These are phyloP conservation scores for Pogonognathellus flavescens DNA, from an alignment of 1,140 invertebrate genomes.

Conservation along the genomic window DNA sequence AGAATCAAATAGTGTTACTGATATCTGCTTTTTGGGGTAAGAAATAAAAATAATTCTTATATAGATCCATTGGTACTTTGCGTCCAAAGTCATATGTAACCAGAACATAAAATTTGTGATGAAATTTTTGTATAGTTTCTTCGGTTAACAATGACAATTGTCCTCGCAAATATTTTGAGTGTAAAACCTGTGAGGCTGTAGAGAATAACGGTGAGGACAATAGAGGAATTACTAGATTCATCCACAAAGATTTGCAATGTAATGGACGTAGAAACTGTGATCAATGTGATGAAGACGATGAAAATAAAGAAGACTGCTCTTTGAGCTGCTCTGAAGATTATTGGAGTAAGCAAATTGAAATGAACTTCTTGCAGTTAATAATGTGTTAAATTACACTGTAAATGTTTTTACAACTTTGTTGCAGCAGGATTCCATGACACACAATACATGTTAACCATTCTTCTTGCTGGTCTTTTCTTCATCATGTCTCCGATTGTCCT, in stretches of 20 bases:
- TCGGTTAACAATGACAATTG: too few relatives aligned
- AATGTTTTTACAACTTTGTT: too few relatives aligned
- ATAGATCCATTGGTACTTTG: too few relatives aligned
- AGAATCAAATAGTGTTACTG: not conserved
- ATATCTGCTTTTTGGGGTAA: slow-evolving; percentile 4
- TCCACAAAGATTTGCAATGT: not conserved
- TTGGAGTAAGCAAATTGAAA: not conserved
- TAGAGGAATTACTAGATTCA: too few relatives aligned
- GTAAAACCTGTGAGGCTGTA: not conserved
- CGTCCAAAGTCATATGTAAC: too few relatives aligned
- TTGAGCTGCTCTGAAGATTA: not conserved
- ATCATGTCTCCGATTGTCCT: slow-evolving; percentile 30
- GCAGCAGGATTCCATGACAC: slow-evolving; percentile 13
- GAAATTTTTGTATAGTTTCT: not conserved
- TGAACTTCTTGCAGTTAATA: too few relatives aligned
- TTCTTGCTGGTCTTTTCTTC: slow-evolving; percentile 49
- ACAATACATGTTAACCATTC: slow-evolving; percentile 50
- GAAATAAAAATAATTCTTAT: too few relatives aligned
- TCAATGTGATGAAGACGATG: not conserved
- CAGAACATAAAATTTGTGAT: too few relatives aligned
- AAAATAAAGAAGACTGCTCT: not conserved
- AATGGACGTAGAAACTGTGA: slow-evolving; percentile 28
- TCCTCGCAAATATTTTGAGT: too few relatives aligned
- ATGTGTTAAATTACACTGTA: too few relatives aligned
- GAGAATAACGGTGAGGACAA: not conserved